Evolutionary conservation across 2,113 vertebrate genomes (phyloP), one percentile per base, ranked within the genome.

Genomic region (Bostrychus sinensis): DNA sequence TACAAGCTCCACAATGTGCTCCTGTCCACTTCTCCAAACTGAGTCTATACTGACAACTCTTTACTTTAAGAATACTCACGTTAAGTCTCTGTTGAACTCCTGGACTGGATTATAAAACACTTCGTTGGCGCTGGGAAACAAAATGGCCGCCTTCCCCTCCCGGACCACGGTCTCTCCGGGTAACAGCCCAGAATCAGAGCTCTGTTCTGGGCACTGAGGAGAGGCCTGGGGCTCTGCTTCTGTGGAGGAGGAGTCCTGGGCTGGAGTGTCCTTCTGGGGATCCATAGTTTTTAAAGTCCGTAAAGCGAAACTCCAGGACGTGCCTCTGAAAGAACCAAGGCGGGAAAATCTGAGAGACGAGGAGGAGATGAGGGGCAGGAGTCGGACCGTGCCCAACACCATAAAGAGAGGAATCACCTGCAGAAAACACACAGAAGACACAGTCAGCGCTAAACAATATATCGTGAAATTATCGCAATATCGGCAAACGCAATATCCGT

Each of bases 81-180:
- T 97, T 74, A 97, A 72, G 67, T 97, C 95, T 75, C 95, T 88
- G 88, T 97, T 97, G 72, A 97, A 97, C 82, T 96, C 95, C 86
- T 97, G 95, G 28, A 97, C 95, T 0, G 95, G 95, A 54, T 97
- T 97, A 79, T 97, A 97, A 84, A 97, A 97, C 32, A 97, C 95
- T 70, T 97, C 92, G 26, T 97, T 97, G 41, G 94, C 93, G 54
- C 76, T 93, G 25, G 95, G 94, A 57, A 95, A 97, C 81, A 92
- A 78, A 61, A 97, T 94, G 34, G 86, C 62, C 1, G 94, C 94
- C 60, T 93, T 93, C 7, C 95, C 95, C 83, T 96, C 95, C 7
- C 80, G 91, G 60, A 97, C 87, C 13, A 92, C 87, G 0, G 91
- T 94, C 84, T 94, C 93, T 9, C 89, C 91, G 0, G 80, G 85